These are phyloP conservation scores for Odontocolon sp. DNA, from an alignment of 2,888 invertebrate species.

Conservation along the genomic window DNA sequence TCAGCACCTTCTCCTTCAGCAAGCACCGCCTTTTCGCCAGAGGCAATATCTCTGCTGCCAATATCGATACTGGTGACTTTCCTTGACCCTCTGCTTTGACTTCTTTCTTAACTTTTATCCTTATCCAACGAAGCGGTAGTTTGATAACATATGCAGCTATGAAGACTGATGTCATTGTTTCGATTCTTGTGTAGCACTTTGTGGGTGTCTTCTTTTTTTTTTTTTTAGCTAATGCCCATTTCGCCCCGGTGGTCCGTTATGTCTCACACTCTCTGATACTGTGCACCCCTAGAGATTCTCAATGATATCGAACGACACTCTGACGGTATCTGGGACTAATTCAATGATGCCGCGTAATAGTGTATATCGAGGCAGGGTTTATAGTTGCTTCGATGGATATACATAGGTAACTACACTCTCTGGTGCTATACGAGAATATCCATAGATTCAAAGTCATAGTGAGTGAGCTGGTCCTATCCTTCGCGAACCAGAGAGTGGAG, in stretches of 20 bases:
- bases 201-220: too few species aligned
- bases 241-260: too few species aligned
- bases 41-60: neutral
- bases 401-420: neutral
- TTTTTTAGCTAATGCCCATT: too few species aligned
- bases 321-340: conserved; percentile 34
- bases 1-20: neutral
- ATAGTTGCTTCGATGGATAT: neutral
- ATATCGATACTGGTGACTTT: too few species aligned
- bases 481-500: neutral
- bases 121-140: too few species aligned
- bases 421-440: neutral
- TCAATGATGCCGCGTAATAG: conserved; percentile 33
- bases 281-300: neutral
- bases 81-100: too few species aligned
- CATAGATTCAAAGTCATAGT: neutral
- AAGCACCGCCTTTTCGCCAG: conserved; percentile 1
- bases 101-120: too few species aligned
- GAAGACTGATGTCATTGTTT: too few species aligned
- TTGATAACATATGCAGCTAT: too few species aligned
- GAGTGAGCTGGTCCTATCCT: neutral
- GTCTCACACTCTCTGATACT: too few species aligned
- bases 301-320: conserved; percentile 15
- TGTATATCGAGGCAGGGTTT: conserved; percentile 23
- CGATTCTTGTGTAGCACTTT: too few species aligned